Base-by-base conservation (phyloP, 2,888 invertebrate species). In the Listrodromus nycthemerus region DNA sequence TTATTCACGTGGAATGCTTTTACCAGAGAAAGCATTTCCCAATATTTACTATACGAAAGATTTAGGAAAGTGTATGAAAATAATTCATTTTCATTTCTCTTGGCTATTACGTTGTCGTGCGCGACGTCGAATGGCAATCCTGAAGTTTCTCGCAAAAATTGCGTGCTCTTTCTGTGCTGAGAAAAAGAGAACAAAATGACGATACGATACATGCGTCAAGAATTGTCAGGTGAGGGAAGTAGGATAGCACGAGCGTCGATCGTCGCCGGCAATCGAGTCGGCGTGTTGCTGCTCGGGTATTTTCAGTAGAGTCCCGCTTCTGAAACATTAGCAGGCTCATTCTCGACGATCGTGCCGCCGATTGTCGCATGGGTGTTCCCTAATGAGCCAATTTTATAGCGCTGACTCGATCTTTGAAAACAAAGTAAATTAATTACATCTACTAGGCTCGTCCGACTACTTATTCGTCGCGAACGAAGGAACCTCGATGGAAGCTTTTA, bases 341-440 rank as follows among this genome's bases (percentile, higher is more conserved):
- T 86, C 87, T 88, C 88, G 90, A 89, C 86, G 88, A 88, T 84
- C 87, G 58, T 73, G 66, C 80, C 78, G 83, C 76, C 85, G 86
- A 91, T 90, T 85, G 87, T 88, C 86, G 84, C 88, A 83, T 86
- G 86, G 88, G 87, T 87, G 87, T 87, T 88, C 87, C 87, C 86
- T 91, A 91, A 91, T 88, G 89, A 91, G 88, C 84, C 85, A 83
- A 88, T 90, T 91, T 89, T 88, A 89, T 89, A 87, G 87, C 87
- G 82, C 61, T 82, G 84, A 81, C 84, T 89, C 87, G 87, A 83
- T 83, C 87, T 86, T 75, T 41, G 75, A 87, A 87, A 89, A 81
- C 84, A 82, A 76, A 88, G 80, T 81, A 85, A 89, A 92, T 91
- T 90, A 88, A 91, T 91, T 87, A 78, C 81, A 30, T 30, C 69